Base-by-base conservation (phyloP, 2,113 vertebrate genomes). In the Cardinalis cardinalis region DNA sequence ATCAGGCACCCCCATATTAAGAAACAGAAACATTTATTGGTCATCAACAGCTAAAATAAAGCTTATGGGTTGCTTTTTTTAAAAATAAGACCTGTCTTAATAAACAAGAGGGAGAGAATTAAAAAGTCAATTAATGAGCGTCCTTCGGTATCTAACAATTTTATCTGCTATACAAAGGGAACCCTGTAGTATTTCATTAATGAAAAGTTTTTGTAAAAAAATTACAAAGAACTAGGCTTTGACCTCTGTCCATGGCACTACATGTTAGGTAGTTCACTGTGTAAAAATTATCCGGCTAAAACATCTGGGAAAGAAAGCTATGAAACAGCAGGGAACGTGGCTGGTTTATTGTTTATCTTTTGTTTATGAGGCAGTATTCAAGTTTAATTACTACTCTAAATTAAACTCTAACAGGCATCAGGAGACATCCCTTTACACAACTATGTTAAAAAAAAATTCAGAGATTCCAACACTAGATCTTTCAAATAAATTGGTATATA, bases 311-410 rank as follows among this genome's bases (percentile, higher is more conserved):
- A 98, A 98, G 98, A 98, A 98, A 97, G 98, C 98, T 98, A 98
- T 99, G 98, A 99, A 99, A 99, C 99, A 99, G 99, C 98, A 98
- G 98, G 99, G 98, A 98, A 98, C 60, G 94, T 98, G 97, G 97
- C 98, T 97, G 98, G 97, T 99, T 99, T 99, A 99, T 99, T 99
- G 98, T 99, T 99, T 99, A 99, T 99, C 99, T 99, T 99, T 99
- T 99, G 99, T 99, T 99, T 99, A 99, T 99, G 98, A 99, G 98
- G 98, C 98, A 98, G 98, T 99, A 99, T 99, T 99, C 98, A 98
- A 98, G 98, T 99, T 99, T 99, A 99, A 99, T 99, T 99, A 99
- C 98, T 98, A 98, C 98, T 98, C 98, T 99, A 99, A 99, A 99
- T 99, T 99, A 99, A 99, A 99, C 98, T 98, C 98, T 99, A 99